These are phyloP conservation scores for Geophilus truncorum DNA, from an alignment of 2,888 invertebrate genomes.

Conservation along the genomic window DNA sequence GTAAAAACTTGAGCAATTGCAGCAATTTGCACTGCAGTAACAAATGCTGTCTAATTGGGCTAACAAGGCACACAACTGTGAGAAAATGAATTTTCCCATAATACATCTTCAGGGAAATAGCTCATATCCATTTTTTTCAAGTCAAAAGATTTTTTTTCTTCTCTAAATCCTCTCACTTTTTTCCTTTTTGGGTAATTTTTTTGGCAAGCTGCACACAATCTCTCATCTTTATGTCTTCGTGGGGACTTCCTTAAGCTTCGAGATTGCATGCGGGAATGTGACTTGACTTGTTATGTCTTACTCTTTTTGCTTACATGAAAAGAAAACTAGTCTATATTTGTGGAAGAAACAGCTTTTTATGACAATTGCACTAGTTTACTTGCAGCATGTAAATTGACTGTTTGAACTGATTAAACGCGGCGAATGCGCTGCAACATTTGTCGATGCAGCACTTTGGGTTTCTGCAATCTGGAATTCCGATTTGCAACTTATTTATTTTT, in stretches of 20 bases:
- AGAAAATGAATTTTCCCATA: neutral
- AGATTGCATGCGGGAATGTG: neutral
- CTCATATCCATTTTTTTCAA: neutral
- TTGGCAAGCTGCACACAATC: neutral
- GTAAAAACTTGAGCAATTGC: no score
- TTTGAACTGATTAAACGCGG: neutral
- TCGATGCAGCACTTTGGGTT: neutral
- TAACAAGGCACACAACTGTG: no score
- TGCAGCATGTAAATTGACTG: neutral
- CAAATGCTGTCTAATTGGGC: no score
- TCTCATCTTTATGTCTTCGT: neutral
- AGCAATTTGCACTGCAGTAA: no score
- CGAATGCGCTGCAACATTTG: neutral
- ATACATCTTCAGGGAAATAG: neutral
- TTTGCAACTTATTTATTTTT: neutral
- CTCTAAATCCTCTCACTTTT: neutral
- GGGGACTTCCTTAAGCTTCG: neutral
- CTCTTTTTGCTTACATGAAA: neutral
- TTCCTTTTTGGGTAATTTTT: neutral
- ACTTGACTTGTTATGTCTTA: slow-evolving; percentile 3
- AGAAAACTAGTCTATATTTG: neutral
- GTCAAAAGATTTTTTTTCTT: neutral
- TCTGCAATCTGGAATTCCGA: no score
- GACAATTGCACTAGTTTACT: neutral
- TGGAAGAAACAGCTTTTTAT: neutral